Base-by-base conservation (phyloP, 2,888 invertebrate genomes). In the Apotomis capreana region DNA sequence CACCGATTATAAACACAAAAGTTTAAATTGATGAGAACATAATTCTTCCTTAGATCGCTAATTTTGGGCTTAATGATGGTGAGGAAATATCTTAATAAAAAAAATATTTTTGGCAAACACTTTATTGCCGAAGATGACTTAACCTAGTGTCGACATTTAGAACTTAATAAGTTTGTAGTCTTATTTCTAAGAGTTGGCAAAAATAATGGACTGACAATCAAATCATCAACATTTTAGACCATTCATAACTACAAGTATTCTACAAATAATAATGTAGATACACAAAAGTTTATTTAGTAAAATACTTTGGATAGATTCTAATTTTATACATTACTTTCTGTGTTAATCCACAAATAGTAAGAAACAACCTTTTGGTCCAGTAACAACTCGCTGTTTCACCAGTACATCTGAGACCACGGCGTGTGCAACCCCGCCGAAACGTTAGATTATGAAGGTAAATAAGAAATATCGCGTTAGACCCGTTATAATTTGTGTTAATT, bases 71-170 rank as follows among this genome's bases (percentile, higher is more conserved):
- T 26, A 26, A 26, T 26, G 26, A 2, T 26, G 15, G 26, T 46
- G 46, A 65, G 64, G 64, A 15, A 26, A 26, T 26, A 26, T 26
- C 64, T 46, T 65, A 65, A 57, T 65, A 65, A 55, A 64, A 60
- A 68, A 68, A 40, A 51, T 9, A 36, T 46, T 73, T 51, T 63
- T 74, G 77, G 77, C 77, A 78, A 77, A 77, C 37, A 68, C 67
- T 61, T 80, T 82, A 81, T 79, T 82, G 81, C 80, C 79, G 74
- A 59, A 26, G 26, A 77, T 74, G 64, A 76, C 76, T 78, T 79
- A 79, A 67, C 65, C 74, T 77, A 79, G 62, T 49, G 69, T 73
- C 74, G 12, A 73, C 59, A 65, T 13, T 69, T 52, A 55, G 60
- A 70, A 65, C 15, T 49, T 54, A 70, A 40, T 61, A 49, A 71